phyloP scores from a whole-genome alignment of 2,113 vertebrate species.

The Pteruthius melanotis region DNA sequence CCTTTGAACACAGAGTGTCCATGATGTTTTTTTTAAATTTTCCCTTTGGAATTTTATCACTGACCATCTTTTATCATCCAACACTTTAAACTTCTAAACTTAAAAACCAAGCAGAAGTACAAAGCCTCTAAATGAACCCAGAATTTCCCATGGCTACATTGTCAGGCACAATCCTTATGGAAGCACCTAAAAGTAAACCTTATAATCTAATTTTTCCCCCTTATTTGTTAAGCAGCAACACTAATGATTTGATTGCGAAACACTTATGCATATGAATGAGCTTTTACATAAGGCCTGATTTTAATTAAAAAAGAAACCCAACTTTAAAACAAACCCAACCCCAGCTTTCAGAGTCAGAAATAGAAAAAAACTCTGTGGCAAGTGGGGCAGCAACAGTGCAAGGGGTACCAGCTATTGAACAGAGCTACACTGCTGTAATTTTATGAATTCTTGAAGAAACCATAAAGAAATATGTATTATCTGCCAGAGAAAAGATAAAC shows the following conservation, averaged over 20 bases:
- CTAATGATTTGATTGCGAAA: constrained; percentile 11
- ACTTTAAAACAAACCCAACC: neutral
- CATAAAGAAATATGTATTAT: neutral
- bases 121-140: neutral
- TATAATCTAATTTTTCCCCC: neutral
- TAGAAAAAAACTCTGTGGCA: neutral
- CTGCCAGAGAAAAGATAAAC: neutral
- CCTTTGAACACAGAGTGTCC: neutral
- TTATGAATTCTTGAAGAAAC: neutral
- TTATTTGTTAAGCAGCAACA: constrained; percentile 8
- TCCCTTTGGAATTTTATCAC: neutral
- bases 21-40: neutral
- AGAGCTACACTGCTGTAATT: neutral
- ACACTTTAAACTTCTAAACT: neutral
- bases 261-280: constrained; percentile 2
- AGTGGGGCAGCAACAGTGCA: neutral
- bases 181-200: neutral
- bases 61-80: neutral
- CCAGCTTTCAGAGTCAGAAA: neutral
- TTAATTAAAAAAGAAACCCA: neutral
- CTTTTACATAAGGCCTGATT: neutral
- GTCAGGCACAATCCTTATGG: neutral
- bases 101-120: neutral
- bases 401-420: neutral
- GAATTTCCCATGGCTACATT: neutral